A percentile compares a stretch with the other conserved stretches of the same genome.
phyloP scores from a whole-genome alignment of 2,888 invertebrate genomes.

The Acanthoscelides obtectus region DNA sequence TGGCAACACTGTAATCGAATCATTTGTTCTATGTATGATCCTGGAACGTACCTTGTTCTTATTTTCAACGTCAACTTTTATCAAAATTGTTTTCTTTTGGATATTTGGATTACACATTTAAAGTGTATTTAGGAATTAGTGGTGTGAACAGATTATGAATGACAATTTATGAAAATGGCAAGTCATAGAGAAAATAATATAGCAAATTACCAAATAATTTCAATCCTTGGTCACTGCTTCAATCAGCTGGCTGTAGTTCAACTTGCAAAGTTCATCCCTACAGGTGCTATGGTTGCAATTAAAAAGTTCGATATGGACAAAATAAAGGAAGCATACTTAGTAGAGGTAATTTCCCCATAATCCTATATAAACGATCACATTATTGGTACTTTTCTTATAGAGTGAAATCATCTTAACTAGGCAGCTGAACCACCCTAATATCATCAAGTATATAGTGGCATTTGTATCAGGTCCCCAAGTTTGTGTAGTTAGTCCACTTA shows the following conservation, averaged over 20 bases:
- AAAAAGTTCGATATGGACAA: conserved; percentile 75
- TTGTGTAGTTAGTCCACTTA: conserved; percentile 75
- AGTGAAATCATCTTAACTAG: conserved; percentile 74
- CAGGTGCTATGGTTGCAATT: conserved; percentile 63
- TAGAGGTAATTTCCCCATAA: conserved; percentile 47
- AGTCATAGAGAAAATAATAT: conserved; percentile 54
- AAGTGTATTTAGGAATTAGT: too few species aligned
- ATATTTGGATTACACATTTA: too few species aligned
- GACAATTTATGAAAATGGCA: conserved; percentile 2
- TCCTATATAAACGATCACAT: not conserved
- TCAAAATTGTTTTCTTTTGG: too few species aligned
- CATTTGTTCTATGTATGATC: too few species aligned
- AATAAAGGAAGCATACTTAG: conserved; percentile 55
- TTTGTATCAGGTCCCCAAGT: conserved; percentile 76
- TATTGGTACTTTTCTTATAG: conserved; percentile 48
- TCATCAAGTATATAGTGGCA: conserved; percentile 68
- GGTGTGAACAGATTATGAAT: not conserved
- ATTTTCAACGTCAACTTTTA: not conserved
- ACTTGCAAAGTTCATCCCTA: conserved; percentile 63
- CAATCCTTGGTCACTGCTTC: conserved; percentile 64
- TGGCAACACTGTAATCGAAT: too few species aligned
- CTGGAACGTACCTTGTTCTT: too few species aligned
- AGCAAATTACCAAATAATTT: conserved; percentile 62
- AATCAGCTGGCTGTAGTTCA: conserved; percentile 67
- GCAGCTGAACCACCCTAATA: conserved; percentile 74